Evolutionary conservation across 1,140 invertebrate species (phyloP).

Genomic region (Stegodyphus mimosarum): DNA sequence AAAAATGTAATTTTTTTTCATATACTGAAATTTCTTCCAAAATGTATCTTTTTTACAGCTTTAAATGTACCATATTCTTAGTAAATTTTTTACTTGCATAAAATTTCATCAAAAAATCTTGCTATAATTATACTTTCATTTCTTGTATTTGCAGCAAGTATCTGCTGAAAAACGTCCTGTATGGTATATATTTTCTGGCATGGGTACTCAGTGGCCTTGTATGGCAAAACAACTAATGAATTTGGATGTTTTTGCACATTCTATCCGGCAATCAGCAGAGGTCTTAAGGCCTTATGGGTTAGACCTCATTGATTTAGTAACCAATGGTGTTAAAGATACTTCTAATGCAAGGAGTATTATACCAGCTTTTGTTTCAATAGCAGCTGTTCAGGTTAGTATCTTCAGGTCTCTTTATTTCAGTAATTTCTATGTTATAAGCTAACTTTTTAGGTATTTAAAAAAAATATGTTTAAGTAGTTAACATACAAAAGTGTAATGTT

Average conservation of each 20-base stretch:
- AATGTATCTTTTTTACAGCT: background rate
- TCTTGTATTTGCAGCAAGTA: conserved; percentile 24
- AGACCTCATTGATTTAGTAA: conserved; percentile 84
- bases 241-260: conserved; percentile 82
- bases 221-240: conserved; percentile 89
- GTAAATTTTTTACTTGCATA: background rate
- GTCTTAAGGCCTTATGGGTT: conserved; percentile 81
- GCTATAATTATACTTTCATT: background rate
- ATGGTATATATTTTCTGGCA: conserved; percentile 95
- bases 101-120: background rate
- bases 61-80: background rate
- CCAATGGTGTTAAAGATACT: conserved; percentile 75
- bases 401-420: background rate
- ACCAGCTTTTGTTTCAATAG: conserved; percentile 86
- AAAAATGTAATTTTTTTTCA: too few species aligned
- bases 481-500: too few species aligned
- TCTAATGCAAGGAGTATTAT: conserved; percentile 42
- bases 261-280: conserved; percentile 80
- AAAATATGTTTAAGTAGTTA: too few species aligned
- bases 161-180: conserved; percentile 76
- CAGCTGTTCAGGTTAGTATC: conserved; percentile 84
- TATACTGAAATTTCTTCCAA: too few species aligned
- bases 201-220: conserved; percentile 96
- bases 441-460: too few species aligned
- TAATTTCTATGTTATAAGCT: too few species aligned